A percentile compares a stretch with the other conserved stretches of the same genome.
These are phyloP conservation scores for Tinamus guttatus DNA, from an alignment of 2,113 vertebrate genomes.

Conservation along the genomic window DNA sequence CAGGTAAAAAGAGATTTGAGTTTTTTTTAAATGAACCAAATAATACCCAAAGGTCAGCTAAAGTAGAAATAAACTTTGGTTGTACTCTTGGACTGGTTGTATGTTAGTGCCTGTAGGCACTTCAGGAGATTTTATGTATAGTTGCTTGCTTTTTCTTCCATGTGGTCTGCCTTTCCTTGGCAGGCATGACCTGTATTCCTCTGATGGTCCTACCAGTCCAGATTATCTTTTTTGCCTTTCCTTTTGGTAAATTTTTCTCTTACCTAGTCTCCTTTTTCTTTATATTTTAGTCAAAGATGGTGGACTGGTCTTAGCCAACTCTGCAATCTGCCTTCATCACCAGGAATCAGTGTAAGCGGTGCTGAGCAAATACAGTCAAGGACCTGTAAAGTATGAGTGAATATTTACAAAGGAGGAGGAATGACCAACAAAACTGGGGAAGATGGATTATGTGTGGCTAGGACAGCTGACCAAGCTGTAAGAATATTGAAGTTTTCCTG, in stretches of 20 bases:
- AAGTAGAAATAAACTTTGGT: background rate
- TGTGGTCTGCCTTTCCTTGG: background rate
- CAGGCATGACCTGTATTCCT: accelerated
- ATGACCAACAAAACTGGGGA: background rate
- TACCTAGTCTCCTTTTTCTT: accelerated
- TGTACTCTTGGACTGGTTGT: background rate
- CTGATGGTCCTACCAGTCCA: background rate
- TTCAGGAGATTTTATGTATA: background rate
- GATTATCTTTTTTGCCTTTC: background rate
- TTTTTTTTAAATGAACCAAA: background rate
- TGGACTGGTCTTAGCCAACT: background rate
- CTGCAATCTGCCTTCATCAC: background rate
- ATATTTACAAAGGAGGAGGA: background rate
- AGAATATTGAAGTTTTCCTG: background rate
- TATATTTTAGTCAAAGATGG: accelerated
- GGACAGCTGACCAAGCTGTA: accelerated
- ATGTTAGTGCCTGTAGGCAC: background rate
- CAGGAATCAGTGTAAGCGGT: background rate
- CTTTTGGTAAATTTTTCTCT: background rate
- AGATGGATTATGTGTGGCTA: accelerated
- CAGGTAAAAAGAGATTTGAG: background rate
- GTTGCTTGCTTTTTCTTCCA: background rate
- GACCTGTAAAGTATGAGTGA: background rate
- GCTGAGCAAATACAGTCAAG: background rate
- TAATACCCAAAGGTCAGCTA: background rate